These are phyloP conservation scores for Toxotes lorentzi DNA, from an alignment of 2,797 vertebrate species.

Conservation along the genomic window DNA sequence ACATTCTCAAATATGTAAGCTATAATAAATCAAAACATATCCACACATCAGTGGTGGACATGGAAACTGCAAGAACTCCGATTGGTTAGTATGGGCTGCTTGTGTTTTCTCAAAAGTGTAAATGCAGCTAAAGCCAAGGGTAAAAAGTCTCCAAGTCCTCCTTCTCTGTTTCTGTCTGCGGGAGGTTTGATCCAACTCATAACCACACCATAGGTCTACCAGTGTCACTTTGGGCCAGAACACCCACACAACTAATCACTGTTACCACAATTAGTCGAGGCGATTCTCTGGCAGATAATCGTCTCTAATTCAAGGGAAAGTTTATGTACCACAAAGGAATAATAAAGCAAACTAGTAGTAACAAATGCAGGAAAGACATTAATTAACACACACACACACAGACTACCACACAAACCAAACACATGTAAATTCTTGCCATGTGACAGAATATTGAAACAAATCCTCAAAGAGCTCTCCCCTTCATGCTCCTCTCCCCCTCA, in stretches of 20 bases:
- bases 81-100: neutral
- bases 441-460: constrained; percentile 59
- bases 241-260: neutral
- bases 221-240: neutral
- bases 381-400: constrained; percentile 2
- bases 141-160: neutral
- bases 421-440: constrained; percentile 38
- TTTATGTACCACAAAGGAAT: neutral
- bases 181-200: neutral
- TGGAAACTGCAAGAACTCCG: neutral
- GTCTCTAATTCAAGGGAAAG: neutral
- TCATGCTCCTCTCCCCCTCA: too few species aligned
- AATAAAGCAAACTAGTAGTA: neutral
- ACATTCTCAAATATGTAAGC: neutral
- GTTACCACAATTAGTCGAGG: neutral
- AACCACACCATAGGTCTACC: neutral
- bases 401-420: constrained; percentile 12
- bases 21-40: neutral
- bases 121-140: neutral
- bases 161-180: neutral
- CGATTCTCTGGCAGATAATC: neutral
- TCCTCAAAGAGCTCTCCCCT: constrained; percentile 48
- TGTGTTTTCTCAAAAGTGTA: neutral
- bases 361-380: neutral
- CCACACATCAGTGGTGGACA: neutral